These are phyloP conservation scores for Elymnias hypermnestra DNA, from an alignment of 1,140 invertebrate species.

Conservation along the genomic window DNA sequence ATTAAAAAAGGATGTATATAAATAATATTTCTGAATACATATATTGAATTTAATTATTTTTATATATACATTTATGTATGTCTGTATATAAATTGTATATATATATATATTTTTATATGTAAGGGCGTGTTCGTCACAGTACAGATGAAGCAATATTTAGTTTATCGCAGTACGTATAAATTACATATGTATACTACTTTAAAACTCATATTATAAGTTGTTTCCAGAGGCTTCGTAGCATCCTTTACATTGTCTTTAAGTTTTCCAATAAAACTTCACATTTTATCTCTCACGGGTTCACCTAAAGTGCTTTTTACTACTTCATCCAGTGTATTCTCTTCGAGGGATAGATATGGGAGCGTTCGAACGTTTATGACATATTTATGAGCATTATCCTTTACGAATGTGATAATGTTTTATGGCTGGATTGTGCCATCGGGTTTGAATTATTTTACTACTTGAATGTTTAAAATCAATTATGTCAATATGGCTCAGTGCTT, in stretches of 20 bases:
- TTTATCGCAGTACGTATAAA: too few species aligned
- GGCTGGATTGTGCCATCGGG: neutral
- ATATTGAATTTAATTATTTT: too few species aligned
- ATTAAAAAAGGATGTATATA: too few species aligned
- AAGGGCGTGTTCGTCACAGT: too few species aligned
- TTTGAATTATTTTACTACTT: neutral
- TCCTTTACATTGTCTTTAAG: conserved; percentile 10
- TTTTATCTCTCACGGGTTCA: conserved; percentile 9
- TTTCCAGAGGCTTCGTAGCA: neutral
- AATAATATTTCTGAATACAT: too few species aligned
- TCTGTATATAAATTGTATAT: too few species aligned
- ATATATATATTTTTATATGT: too few species aligned
- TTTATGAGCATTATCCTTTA: conserved; percentile 9
- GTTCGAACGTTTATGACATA: conserved; percentile 11
- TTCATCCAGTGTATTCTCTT: conserved; percentile 5
- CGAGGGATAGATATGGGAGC: conserved; percentile 1
- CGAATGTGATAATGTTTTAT: conserved; percentile 9
- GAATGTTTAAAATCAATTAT: too few species aligned
- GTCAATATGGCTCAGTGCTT: too few species aligned
- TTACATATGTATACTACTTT: too few species aligned
- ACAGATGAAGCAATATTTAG: too few species aligned
- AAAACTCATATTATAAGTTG: neutral
- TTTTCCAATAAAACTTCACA: conserved; percentile 19
- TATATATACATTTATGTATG: too few species aligned
- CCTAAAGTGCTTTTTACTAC: conserved; percentile 9